Evolutionary conservation across 2,797 vertebrate genomes (phyloP).

Genomic region (Octomys mimax): DNA sequence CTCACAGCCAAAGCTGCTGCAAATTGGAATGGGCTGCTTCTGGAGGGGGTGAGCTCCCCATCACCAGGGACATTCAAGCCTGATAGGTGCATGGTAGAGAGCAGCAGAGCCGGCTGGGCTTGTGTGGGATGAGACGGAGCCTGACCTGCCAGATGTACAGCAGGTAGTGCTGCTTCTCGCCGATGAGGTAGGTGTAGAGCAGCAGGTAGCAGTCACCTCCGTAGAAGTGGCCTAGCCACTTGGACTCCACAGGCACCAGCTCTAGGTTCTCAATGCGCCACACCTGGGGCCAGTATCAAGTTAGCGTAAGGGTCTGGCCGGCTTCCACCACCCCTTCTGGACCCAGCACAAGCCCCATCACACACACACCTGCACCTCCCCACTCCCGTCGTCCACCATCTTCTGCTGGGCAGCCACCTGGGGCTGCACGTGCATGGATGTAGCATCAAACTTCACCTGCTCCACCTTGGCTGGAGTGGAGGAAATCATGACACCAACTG

Average conservation of each 20-base stretch:
- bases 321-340: rapidly evolving
- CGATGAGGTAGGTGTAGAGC: conserved; percentile 93
- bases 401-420: conserved; percentile 93
- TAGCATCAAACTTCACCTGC: conserved; percentile 93
- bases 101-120: not conserved
- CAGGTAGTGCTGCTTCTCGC: conserved; percentile 90
- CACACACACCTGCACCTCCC: conserved; percentile 90
- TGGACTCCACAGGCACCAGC: conserved; percentile 90
- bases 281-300: conserved; percentile 85
- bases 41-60: not conserved
- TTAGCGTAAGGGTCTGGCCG: not conserved
- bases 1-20: not conserved
- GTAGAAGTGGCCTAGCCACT: conserved; percentile 93
- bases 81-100: not conserved
- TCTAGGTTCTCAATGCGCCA: conserved; percentile 93
- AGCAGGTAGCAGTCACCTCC: conserved; percentile 94
- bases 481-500: not conserved
- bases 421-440: conserved; percentile 91
- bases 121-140: not conserved
- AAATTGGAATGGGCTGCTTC: not conserved
- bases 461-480: conserved; percentile 92
- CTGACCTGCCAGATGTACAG: conserved; percentile 95
- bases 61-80: not conserved
- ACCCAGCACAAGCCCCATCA: rapidly evolving
- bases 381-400: conserved; percentile 95